Evolutionary conservation across 2,797 vertebrate genomes (phyloP), one percentile per base, ranked within the genome.

Genomic region (Sebastes vulpes): DNA sequence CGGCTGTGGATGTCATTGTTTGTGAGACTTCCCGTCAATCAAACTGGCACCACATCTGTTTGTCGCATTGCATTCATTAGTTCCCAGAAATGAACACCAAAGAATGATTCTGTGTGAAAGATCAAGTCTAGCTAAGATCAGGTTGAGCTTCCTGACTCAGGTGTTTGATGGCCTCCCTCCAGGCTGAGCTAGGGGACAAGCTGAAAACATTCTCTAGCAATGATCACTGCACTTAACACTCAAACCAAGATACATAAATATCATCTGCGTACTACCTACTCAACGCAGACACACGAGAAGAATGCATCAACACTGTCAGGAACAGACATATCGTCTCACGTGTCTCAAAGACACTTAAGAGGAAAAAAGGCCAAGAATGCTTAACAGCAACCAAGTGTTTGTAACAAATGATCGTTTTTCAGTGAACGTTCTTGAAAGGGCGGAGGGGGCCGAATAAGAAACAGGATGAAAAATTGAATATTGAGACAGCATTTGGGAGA

Each of bases 401-500:
- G 16, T n/a, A 63, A 53, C n/a, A 16, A 57, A 32, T 59, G 9
- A 59, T 48, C 52, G 31, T 20, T 65, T 60, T 80, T 66, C 56
- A 65, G 25, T 58, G 60, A 75, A 68, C 38, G 54, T 46, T 82
- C 46, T 38, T 50, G 21, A 86, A 79, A 72, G 14, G 31, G 58
- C 2, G 26, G 29, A 60, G 18, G 29, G 35, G 26, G 6, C 5
- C 21, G 65, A 72, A 67, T 3, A 26, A 63, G n/a, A 10, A 65
- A 69, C 18, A 4, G 23, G 5, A 71, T 31, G 16, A 75, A 56
- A 79, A 76, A 75, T 42, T 0, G 1, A 68, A 85, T 66, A 65
- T 31, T 73, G 25, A 50, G 75, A 65, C 18, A 20, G 63, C 69
- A 72, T 83, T 86, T 66, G 16, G 69, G 79, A 71, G 72, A 85